Evolutionary conservation across 1,140 invertebrate genomes (phyloP), one percentile per base, ranked within the genome.

Genomic region (Hesperophylax magnus): DNA sequence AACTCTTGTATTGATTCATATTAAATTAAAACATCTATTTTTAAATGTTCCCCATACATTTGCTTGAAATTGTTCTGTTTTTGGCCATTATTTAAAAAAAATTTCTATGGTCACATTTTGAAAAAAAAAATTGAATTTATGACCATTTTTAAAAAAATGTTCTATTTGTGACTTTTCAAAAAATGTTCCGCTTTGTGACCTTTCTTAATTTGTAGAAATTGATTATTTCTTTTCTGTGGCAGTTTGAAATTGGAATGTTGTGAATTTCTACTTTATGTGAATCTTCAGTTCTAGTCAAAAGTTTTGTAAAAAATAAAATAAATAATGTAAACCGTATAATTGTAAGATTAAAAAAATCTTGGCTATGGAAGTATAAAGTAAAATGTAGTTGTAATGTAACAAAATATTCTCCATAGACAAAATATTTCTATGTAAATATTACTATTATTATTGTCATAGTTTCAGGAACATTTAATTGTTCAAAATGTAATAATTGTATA

Each of bases 231-330:
- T 47, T 47, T 47, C 39, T 47, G 14, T 14, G 39, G 39, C 39
- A 47, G 39, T 47, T 47, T 47, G 39, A 47, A 22, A 7, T 18
- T 22, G n/a, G 56, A 22, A 18, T 11, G 56, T 58, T 58, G n/a
- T 18, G 22, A 58, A 58, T 20, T 58, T 18, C 22, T 58, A 58
- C 22, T 47, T 47, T 47, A 67, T 34, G 63, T 27, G n/a, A 17
- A 34, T 67, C 63, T 67, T 67, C 27, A 34, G 63, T 67, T 67
- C 63, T 67, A 67, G 63, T 67, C 63, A 67, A 67, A 31, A 31
- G 24, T 67, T 67, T 22, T 67, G 63, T 67, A 67, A 67, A 67
- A n/a, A 67, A 39, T 31, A 67, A n/a, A 67, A 67, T 31, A 31
- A 67, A 27, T 22, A 27, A 67, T 31, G 18, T 20, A 61, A 61